Percentiles rank a stretch among this genome's conserved stretches.
Conservation (phyloP, 2,888 invertebrate species). For the Gymnocheta viridis region DNA sequence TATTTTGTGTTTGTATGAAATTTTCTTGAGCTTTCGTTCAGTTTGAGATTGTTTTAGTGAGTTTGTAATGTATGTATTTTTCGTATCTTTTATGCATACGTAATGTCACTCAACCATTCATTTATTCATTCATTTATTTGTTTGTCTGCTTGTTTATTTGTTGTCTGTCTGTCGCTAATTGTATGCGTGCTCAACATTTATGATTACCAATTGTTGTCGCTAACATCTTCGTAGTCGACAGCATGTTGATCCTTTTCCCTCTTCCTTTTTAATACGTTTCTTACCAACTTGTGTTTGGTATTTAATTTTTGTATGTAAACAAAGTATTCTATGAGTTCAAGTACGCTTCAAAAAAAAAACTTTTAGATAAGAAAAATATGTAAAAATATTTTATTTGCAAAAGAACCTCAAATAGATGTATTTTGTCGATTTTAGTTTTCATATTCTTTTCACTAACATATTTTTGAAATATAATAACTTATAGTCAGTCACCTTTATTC, state of each 20-base stretch:
- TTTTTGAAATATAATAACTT: no score
- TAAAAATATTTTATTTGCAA: no score
- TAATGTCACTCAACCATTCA: constrained; percentile 32
- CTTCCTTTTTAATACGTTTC: not conserved
- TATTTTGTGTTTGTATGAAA: constrained; percentile 26
- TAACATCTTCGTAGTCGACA: not conserved
- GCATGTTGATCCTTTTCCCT: constrained; percentile 2
- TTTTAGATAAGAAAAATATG: not conserved
- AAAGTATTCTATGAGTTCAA: not conserved
- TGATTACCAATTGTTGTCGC: constrained; percentile 58
- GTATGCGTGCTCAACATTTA: constrained; percentile 70
- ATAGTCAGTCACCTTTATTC: no score
- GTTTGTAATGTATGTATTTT: not conserved
- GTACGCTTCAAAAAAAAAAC: not conserved
- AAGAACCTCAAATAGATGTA: no score
- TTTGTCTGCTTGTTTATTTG: constrained; percentile 8
- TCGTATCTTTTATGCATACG: constrained; percentile 40
- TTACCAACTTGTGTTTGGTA: not conserved
- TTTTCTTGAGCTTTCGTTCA: constrained; percentile 2
- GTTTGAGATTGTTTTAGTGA: not conserved
- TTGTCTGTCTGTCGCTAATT: constrained; percentile 69
- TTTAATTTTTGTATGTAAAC: constrained; percentile 6
- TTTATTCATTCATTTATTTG: constrained; percentile 30
- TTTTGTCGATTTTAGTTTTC: no score
- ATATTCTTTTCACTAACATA: no score